phyloP scores from a whole-genome alignment of 2,797 vertebrate species.

The Adrianichthys oophorus region DNA sequence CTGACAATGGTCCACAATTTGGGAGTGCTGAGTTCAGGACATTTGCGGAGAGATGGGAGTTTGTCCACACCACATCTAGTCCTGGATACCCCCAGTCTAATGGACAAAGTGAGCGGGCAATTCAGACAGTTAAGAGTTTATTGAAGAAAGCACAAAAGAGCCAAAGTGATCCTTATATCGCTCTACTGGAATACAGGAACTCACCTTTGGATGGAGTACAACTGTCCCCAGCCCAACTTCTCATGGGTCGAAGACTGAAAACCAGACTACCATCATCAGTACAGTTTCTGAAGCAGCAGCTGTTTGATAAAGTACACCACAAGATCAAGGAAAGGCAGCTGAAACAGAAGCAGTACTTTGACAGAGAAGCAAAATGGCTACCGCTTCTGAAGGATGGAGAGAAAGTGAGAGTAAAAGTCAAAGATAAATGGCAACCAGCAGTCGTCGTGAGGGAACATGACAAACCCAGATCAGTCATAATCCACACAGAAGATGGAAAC shows the following conservation, averaged over 20 bases:
- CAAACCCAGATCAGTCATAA: neutral
- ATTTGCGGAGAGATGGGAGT: neutral
- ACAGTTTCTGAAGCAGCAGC: neutral
- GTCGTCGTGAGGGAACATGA: neutral
- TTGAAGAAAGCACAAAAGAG: neutral
- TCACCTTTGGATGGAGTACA: constrained; percentile 2
- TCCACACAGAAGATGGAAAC: neutral
- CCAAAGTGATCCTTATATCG: neutral
- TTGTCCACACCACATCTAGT: neutral
- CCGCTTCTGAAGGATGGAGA: neutral
- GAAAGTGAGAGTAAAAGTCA: neutral
- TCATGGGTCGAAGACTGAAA: constrained; percentile 3
- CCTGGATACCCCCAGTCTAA: neutral
- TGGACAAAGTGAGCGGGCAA: neutral
- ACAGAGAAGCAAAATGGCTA: neutral
- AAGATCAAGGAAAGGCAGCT: neutral
- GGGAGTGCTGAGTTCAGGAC: neutral
- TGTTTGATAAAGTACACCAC: neutral
- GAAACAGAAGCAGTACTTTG: neutral
- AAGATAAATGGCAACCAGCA: neutral
- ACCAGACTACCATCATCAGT: constrained; percentile 2
- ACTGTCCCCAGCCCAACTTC: constrained; percentile 1
- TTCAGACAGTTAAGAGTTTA: neutral
- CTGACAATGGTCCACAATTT: constrained; percentile 1
- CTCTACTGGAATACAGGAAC: neutral